Evolutionary conservation across 2,888 invertebrate species (phyloP).

Genomic region (Callimorpha dominula): DNA sequence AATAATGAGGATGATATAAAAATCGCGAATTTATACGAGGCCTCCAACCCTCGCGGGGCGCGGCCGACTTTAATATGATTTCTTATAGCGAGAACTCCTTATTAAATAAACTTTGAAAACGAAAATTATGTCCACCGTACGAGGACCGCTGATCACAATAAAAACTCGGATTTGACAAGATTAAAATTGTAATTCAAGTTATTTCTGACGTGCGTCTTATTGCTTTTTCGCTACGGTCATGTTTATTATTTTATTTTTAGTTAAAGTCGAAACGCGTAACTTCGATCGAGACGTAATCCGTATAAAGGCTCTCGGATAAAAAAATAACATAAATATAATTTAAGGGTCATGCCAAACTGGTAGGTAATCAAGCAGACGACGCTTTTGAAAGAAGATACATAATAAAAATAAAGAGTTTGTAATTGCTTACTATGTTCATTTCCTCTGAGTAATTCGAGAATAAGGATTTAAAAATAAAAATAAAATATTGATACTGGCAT

Average conservation of each 20-base stretch:
- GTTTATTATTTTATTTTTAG: constrained; percentile 62
- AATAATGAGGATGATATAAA: constrained; percentile 84
- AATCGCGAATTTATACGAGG: constrained; percentile 81
- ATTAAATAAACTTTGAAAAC: constrained; percentile 84
- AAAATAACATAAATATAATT: constrained; percentile 50
- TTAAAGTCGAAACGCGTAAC: constrained; percentile 60
- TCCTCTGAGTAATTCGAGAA: constrained; percentile 47
- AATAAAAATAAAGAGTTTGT: constrained; percentile 48
- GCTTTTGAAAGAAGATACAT: constrained; percentile 44
- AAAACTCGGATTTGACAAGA: constrained; percentile 86
- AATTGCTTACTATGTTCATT: constrained; percentile 45
- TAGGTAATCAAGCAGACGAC: constrained; percentile 33
- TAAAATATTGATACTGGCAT: constrained; percentile 56
- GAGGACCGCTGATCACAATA: constrained; percentile 75
- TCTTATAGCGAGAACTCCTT: constrained; percentile 79
- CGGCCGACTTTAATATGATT: constrained; percentile 75
- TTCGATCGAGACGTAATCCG: constrained; percentile 64
- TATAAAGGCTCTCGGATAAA: constrained; percentile 54
- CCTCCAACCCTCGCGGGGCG: constrained; percentile 58
- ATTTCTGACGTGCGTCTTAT: constrained; percentile 83
- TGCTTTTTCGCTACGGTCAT: constrained; percentile 80
- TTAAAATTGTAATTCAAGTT: constrained; percentile 86
- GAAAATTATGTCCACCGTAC: constrained; percentile 79
- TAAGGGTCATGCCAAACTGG: constrained; percentile 43
- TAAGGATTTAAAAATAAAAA: constrained; percentile 37